Base-by-base conservation (phyloP, 1,140 invertebrate species). In the Drosophila oshimai region DNA sequence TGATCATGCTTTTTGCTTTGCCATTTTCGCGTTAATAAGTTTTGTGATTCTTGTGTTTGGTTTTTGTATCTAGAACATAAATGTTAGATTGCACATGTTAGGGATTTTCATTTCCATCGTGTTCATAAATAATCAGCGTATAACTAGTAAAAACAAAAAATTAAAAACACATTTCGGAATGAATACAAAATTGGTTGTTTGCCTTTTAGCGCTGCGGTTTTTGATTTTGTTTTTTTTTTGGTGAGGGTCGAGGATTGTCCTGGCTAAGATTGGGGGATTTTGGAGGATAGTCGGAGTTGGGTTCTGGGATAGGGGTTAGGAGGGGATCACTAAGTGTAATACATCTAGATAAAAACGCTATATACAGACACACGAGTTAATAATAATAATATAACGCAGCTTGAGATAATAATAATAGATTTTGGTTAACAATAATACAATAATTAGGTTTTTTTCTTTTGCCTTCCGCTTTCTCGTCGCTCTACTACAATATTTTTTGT, bases 351-450 rank as follows among this genome's bases (percentile, higher is more conserved):
- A 87, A 86, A 86, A 86, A 86, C 81, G 81, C 75, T 86, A 87
- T 86, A 62, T 86, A 86, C 79, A 83, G 72, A 84, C 71, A 87
- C 81, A 80, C 81, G 81, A 86, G 81, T 87, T 83, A 58, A 81
- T 74, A 58, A 77, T 77, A 67, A 79, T 83, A 74, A 81, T 83
- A 58, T 74, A 74, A 74, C 72, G 72, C 72, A 74, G 72, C 72
- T 50, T 74, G 72, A 74, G 70, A 84, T 83, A 65, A 72, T 81
- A 78, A 84, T 86, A 86, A 86, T 86, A 86, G 77, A 86, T 84
- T 86, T 86, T 86, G 80, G 81, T 87, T 86, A 86, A 86, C 81
- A 86, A 86, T 86, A 86, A 87, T 87, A 86, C 81, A 86, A 87
- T 86, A 87, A 81, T 87, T 87, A 80, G 75, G 61, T 80, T 75